A percentile compares a stretch with the other conserved stretches of the same genome.
These are phyloP conservation scores for Hoplodrina blanda DNA, from an alignment of 2,888 invertebrate species.

Conservation along the genomic window DNA sequence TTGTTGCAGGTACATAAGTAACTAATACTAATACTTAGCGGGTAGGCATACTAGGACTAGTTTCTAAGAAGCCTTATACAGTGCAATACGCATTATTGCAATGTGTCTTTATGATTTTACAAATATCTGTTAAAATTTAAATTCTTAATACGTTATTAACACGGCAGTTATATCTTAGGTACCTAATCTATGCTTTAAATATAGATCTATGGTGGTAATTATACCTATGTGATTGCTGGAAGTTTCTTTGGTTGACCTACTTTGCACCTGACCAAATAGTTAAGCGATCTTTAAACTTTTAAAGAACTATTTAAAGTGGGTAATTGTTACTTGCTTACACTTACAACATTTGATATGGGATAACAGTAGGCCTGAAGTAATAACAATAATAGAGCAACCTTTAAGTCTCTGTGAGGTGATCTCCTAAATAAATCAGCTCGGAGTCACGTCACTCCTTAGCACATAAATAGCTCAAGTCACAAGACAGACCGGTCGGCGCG, in stretches of 20 bases:
- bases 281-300: not conserved
- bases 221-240: no score
- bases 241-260: not conserved
- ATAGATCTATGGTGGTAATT: no score
- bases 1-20: constrained; percentile 31
- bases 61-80: constrained; percentile 52
- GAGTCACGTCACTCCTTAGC: constrained; percentile 73
- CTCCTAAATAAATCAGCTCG: constrained; percentile 79
- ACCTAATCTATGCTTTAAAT: no score
- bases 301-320: not conserved
- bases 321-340: not conserved
- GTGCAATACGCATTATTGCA: constrained; percentile 42
- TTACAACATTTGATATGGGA: not conserved
- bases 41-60: constrained; percentile 23
- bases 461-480: constrained; percentile 85
- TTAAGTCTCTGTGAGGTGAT: constrained; percentile 70
- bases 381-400: constrained; percentile 70
- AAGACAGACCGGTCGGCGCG: constrained; percentile 86
- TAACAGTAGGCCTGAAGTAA: constrained; percentile 37
- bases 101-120: constrained; percentile 18
- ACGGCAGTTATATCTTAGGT: not conserved
- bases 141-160: constrained; percentile 17
- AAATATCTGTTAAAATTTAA: constrained; percentile 28
- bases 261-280: not conserved
- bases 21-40: constrained; percentile 25